Base-by-base conservation (phyloP, 1,140 invertebrate genomes). In the Aporrectodea caliginosa region DNA sequence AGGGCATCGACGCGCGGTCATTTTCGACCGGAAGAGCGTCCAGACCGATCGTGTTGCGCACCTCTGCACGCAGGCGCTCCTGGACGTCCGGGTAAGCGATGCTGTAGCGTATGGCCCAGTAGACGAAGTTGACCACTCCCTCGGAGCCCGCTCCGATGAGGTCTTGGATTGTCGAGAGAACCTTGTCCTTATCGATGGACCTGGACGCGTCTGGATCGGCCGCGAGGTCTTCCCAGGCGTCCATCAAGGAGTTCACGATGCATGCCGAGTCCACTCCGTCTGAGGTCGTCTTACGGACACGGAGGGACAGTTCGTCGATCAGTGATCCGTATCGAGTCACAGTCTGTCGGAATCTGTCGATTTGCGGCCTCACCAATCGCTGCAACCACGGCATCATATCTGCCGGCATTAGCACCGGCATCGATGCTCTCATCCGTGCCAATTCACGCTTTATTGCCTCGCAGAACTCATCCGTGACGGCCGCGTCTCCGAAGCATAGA, bases 1-100 rank as follows among this genome's bases (percentile, higher is more conserved):
- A 86, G 6, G 83, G 85, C 82, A 84, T 80, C 1, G 16, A 16
- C 14, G 6, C 1, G 30, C 69, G 33, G 73, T 85, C 80, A 12
- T 80, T 68, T 16, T 80, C 22, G 0, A 27, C 33, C 16, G 81
- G 72, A 32, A 30, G 27, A 31, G 69, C 16, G 32, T 29, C 31
- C 2, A 6, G 16, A 1, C 78, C 79, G 6, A 84, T 76, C 16
- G 82, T 79, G 29, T 58, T 43, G 72, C 82, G 79, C 2, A 85
- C 58, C 73, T 85, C 83, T 29, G 75, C 71, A 14, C 77, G 71
- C 14, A 85, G 32, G 29, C 35, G 70, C 35, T 80, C 75, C 71
- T 73, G 71, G 6, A 16, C 16, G 71, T 73, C 22, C 33, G 71
- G 71, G 22, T 73, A 34, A 12, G 33, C 33, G 30, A 34, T 22